Conservation (phyloP, 2,113 vertebrate genomes). For the Melanostigma gelatinosum region DNA sequence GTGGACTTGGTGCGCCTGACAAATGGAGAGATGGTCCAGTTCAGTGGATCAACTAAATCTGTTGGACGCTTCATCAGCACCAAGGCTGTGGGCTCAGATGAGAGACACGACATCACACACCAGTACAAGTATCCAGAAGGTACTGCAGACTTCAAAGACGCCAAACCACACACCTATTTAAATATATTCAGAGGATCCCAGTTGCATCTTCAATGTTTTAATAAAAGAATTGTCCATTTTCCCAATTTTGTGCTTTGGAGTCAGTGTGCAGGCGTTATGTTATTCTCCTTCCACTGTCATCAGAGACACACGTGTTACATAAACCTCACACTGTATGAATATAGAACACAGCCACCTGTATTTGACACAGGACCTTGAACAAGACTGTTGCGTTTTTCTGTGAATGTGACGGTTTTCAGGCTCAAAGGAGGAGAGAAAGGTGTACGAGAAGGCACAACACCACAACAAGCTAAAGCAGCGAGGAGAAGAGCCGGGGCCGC, state of each 20-base stretch:
- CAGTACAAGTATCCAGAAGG: slow-evolving; percentile 93
- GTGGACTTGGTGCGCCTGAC: slow-evolving; percentile 81
- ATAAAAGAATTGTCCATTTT: not conserved
- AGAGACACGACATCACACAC: slow-evolving; percentile 91
- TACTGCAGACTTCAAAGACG: slow-evolving; percentile 49
- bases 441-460: slow-evolving; percentile 84
- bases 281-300: not conserved
- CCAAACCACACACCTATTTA: not conserved
- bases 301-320: not conserved
- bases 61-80: slow-evolving; percentile 92
- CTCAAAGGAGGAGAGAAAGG: slow-evolving; percentile 86
- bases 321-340: not conserved
- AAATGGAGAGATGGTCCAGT: slow-evolving; percentile 71
- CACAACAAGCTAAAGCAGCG: slow-evolving; percentile 71
- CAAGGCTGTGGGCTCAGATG: slow-evolving; percentile 87
- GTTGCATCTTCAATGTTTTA: not conserved
- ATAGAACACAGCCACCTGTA: not conserved
- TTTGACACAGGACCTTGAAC: not conserved
- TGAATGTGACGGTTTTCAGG: slow-evolving; percentile 75
- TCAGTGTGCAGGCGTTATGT: not conserved
- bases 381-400: not conserved
- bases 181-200: not conserved
- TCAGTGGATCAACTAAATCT: slow-evolving; percentile 60
- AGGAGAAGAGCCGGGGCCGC: slow-evolving; percentile 79
- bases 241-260: not conserved